Evolutionary conservation across 2,113 vertebrate genomes (phyloP), one percentile per base, ranked within the genome.

Genomic region (Lampris incognitus): DNA sequence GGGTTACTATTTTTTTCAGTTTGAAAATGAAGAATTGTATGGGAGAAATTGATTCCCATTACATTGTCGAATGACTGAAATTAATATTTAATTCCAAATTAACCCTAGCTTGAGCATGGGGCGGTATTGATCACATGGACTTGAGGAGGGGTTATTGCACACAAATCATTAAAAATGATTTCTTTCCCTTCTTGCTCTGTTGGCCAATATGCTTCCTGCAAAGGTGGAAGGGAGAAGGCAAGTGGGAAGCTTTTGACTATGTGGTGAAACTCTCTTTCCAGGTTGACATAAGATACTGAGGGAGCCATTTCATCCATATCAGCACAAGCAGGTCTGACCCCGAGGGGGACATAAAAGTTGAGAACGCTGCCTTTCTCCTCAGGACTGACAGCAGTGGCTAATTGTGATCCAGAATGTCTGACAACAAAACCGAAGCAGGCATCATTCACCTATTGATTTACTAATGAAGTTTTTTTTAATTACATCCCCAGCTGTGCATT

Each of bases 21-120:
- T 64, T 51, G 10, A 52, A 57, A 37, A 11, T 57, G 65, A 70
- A 60, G 7, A 60, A 60, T 40, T 3, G 42, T 38, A 4, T 11
- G 52, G 13, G 49, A 41, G 36, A 4, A 2, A 13, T 54, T 65
- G 10, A 71, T 69, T 82, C 41, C 69, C 49, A 49, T 41, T 63
- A 69, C 76, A 11, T 55, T 69, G 66, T 59, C 59, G 62, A 77
- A 56, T 66, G 39, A 72, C 49, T 55, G 24, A 37, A 80, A 88
- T 86, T 69, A 82, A 89, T 81, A 82, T 85, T 83, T 81, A 83
- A 85, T 89, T 85, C 66, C 39, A 82, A 78, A 80, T 72, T 62
- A 81, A 74, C 70, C 77, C 68, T 76, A 59, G 56, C 71, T 74
- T 73, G 71, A 72, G 84, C 52, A 39, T 44, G 61, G 82, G 59